These are phyloP conservation scores for Rhabdomys pumilio DNA, from an alignment of 2,797 vertebrate species.

Conservation along the genomic window DNA sequence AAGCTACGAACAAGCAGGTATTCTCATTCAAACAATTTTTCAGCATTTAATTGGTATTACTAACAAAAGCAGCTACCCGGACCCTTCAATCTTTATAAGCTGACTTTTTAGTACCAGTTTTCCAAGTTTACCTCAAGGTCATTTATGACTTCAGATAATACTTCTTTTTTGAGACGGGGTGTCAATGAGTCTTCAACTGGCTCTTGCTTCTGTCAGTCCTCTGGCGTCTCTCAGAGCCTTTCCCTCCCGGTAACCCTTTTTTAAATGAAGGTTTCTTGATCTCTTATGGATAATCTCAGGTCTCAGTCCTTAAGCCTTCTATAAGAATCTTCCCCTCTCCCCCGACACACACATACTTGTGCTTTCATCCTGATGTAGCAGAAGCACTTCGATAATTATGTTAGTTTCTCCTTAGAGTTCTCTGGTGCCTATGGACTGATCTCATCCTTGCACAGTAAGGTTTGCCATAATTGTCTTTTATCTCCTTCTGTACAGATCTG, in stretches of 20 bases:
- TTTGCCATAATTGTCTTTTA: neutral
- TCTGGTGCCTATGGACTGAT: neutral
- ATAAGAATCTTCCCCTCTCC: neutral
- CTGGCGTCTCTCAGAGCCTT: neutral
- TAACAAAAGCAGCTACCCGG: neutral
- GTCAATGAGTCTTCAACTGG: neutral
- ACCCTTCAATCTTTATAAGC: neutral
- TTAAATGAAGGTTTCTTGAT: neutral
- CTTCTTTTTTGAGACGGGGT: rapidly evolving
- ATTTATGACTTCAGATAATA: neutral
- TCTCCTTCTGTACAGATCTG: neutral
- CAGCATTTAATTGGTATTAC: neutral
- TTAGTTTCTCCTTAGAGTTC: neutral
- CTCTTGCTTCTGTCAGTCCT: neutral
- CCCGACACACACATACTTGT: neutral
- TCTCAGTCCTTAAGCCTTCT: neutral
- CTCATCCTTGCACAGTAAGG: neutral
- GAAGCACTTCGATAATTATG: neutral
- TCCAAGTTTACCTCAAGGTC: neutral
- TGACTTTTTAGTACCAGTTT: neutral
- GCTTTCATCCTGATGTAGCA: neutral
- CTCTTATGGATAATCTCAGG: neutral
- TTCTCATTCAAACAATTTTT: neutral
- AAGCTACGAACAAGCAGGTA: neutral
- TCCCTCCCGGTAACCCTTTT: neutral